phyloP scores from a whole-genome alignment of 1,140 invertebrate species.

The Drosophila elegans region DNA sequence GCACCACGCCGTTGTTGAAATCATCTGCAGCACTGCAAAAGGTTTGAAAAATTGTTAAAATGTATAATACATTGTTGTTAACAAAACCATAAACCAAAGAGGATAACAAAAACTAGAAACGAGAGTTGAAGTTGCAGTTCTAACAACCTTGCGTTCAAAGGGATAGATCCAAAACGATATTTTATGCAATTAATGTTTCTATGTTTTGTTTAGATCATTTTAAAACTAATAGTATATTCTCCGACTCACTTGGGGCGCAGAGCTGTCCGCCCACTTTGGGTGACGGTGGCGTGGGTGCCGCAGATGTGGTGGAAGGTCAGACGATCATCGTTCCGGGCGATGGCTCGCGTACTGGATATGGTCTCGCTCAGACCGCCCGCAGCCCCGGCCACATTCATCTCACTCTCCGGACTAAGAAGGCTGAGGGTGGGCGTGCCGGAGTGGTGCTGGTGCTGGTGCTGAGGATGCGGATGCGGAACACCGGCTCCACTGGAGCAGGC shows the following conservation, averaged over 20 bases:
- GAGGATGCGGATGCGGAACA: conserved; percentile 87
- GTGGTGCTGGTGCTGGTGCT: conserved; percentile 85
- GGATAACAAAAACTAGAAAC: too few species aligned
- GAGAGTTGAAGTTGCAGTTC: too few species aligned
- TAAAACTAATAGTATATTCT: too few species aligned
- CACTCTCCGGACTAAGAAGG: conserved; percentile 74
- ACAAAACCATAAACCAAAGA: not conserved
- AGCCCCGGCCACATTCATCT: conserved; percentile 66
- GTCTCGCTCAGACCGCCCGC: conserved; percentile 62
- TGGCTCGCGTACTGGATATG: conserved; percentile 67
- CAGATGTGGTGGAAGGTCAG: conserved; percentile 95
- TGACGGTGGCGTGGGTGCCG: conserved; percentile 95
- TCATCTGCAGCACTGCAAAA: conserved; percentile 92
- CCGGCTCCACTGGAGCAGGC: conserved; percentile 87
- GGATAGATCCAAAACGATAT: too few species aligned
- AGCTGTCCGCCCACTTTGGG: conserved; percentile 95
- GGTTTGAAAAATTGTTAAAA: not conserved
- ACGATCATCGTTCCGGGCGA: conserved; percentile 87
- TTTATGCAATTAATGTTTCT: too few species aligned
- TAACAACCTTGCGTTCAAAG: too few species aligned
- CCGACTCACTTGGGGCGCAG: conserved; percentile 93
- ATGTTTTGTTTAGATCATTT: too few species aligned
- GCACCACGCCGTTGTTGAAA: conserved; percentile 98
- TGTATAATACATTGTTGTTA: not conserved
- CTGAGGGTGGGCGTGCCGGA: conserved; percentile 71